A percentile compares a stretch with the other conserved stretches of the same genome.
Conservation (phyloP, 2,888 invertebrate genomes). For the Lasioglossum marginatum region DNA sequence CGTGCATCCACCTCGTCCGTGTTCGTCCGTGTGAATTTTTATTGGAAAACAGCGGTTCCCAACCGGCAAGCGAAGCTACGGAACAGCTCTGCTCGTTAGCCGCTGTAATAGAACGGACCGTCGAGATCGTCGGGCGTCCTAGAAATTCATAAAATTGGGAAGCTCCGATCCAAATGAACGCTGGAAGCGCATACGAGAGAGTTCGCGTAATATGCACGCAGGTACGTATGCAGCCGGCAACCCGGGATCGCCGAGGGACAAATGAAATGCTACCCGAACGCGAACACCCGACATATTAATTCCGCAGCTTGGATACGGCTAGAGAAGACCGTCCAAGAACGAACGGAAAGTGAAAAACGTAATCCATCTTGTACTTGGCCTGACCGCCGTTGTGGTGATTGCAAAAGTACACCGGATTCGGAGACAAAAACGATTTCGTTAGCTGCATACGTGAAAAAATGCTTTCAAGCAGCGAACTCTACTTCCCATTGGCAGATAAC, state of each 20-base stretch:
- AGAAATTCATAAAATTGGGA: slow-evolving; percentile 18
- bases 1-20: not conserved
- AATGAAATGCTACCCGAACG: slow-evolving; percentile 5
- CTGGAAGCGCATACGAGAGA: not conserved
- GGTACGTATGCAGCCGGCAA: not conserved
- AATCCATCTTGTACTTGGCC: not conserved
- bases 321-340: not conserved
- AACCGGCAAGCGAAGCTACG: not conserved
- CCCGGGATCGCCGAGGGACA: not conserved
- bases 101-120: not conserved
- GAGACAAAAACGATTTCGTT: not conserved
- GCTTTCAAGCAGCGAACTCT: not conserved
- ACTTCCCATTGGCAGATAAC: not conserved
- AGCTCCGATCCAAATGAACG: slow-evolving; percentile 17
- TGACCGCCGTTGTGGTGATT: not conserved
- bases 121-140: not conserved
- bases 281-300: not conserved
- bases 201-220: not conserved
- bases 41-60: slow-evolving; percentile 2
- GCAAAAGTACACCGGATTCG: not conserved
- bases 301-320: not conserved
- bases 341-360: not conserved
- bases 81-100: not conserved
- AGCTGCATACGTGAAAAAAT: not conserved
- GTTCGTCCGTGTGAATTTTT: not conserved